Evolutionary conservation across 53 echinoderm and acorn worm species (phyloP).

Genomic region (Echinometra lucunter): DNA sequence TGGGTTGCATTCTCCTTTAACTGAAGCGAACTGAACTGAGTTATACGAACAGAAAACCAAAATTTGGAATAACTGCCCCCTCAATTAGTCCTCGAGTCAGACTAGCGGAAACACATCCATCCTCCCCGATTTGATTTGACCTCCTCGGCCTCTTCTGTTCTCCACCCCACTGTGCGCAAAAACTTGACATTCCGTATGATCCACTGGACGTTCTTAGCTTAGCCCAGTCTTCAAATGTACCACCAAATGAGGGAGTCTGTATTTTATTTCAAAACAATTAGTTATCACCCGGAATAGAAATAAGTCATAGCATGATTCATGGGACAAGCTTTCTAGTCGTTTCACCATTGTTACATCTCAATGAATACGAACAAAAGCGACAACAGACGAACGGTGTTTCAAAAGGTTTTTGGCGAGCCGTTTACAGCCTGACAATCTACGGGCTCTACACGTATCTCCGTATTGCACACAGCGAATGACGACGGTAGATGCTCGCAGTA

Average conservation of each 20-base stretch:
- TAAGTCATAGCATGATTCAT: conserved; percentile 20
- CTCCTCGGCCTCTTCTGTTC: background rate
- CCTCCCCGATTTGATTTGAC: background rate
- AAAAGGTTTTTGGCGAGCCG: background rate
- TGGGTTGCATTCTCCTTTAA: too few species aligned
- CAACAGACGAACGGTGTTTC: background rate
- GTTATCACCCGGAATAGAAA: background rate
- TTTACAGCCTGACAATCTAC: background rate
- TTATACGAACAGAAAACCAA: too few species aligned
- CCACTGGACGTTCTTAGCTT: too few species aligned
- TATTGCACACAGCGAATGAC: background rate
- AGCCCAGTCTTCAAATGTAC: too few species aligned
- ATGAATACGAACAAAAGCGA: background rate
- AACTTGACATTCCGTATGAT: background rate
- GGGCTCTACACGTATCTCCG: background rate
- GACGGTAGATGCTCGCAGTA: background rate
- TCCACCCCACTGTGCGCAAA: background rate
- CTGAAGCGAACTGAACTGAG: too few species aligned
- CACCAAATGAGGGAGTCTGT: background rate
- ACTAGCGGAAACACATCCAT: too few species aligned
- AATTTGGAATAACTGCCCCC: too few species aligned
- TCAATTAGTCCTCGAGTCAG: too few species aligned
- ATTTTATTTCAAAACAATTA: background rate
- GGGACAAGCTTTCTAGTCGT: background rate
- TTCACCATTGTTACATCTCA: background rate